These are phyloP conservation scores for Hypsopygia costalis DNA, from an alignment of 2,888 invertebrate genomes.

Conservation along the genomic window DNA sequence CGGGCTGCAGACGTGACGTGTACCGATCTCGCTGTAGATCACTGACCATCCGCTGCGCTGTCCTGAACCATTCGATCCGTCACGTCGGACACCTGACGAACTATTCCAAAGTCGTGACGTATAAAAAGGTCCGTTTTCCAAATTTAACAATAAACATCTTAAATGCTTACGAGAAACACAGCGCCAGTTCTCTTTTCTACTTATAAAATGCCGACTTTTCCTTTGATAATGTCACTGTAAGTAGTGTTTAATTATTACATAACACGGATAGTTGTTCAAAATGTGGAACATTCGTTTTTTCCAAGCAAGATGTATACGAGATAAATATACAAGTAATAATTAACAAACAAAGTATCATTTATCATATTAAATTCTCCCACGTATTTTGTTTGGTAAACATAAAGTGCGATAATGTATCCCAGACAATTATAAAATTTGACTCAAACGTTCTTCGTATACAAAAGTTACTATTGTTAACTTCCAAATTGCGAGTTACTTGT, in stretches of 20 bases:
- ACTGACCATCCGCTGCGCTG: constrained; percentile 21
- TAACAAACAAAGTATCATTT: neutral
- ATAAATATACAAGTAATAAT: neutral
- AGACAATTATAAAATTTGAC: too few relatives aligned
- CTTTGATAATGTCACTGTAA: neutral
- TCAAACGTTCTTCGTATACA: too few relatives aligned
- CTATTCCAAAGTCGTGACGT: constrained; percentile 9
- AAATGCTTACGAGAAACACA: neutral
- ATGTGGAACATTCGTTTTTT: neutral
- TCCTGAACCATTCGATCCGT: constrained; percentile 15
- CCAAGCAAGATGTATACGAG: neutral
- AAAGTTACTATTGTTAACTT: neutral
- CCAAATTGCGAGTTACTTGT: too few relatives aligned
- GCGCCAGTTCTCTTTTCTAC: too few relatives aligned
- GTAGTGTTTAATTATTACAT: neutral
- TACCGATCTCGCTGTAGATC: constrained; percentile 14
- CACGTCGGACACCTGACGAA: constrained; percentile 22
- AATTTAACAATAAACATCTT: neutral
- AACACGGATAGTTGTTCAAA: neutral
- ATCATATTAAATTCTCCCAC: neutral
- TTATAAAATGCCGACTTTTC: too few relatives aligned
- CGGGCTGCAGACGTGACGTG: constrained; percentile 25
- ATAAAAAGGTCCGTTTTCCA: constrained; percentile 5
- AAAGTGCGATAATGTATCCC: neutral
- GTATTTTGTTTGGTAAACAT: constrained; percentile 1